Percentiles rank a stretch among this genome's conserved stretches.
Evolutionary conservation across 2,888 invertebrate genomes (phyloP).

Genomic region (Tenthredo mesomela): DNA sequence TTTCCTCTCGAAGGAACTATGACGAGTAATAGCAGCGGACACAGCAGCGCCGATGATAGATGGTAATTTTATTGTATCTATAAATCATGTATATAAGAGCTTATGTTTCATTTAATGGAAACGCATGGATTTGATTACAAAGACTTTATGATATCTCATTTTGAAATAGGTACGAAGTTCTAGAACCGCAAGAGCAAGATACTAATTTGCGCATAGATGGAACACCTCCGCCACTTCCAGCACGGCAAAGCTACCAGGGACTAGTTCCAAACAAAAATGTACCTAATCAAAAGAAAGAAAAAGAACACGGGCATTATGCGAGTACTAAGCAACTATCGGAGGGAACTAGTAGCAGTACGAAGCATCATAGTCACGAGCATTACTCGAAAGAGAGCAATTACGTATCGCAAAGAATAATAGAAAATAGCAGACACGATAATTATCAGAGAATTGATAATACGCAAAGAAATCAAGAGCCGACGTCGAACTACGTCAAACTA

Average conservation of each 20-base stretch:
- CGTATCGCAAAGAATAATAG: conserved; percentile 70
- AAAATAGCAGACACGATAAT: conserved; percentile 71
- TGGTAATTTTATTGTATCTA: conserved; percentile 78
- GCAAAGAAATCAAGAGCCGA: conserved; percentile 69
- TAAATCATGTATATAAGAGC: not conserved
- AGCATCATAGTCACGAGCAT: conserved; percentile 70
- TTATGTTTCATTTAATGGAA: not conserved
- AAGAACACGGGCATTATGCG: conserved; percentile 68
- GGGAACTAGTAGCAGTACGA: conserved; percentile 56
- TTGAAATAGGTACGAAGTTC: conserved; percentile 78
- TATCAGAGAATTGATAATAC: conserved; percentile 76
- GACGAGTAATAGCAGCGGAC: conserved; percentile 83
- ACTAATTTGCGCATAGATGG: conserved; percentile 72
- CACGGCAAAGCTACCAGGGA: conserved; percentile 73
- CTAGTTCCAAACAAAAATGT: conserved; percentile 65
- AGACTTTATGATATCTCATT: not conserved
- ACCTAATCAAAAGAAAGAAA: conserved; percentile 69
- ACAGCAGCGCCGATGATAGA: conserved; percentile 83
- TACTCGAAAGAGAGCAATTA: conserved; percentile 73
- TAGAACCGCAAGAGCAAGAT: conserved; percentile 78
- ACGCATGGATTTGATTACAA: not conserved
- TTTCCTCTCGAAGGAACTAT: conserved; percentile 80
- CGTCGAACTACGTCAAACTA: conserved; percentile 71
- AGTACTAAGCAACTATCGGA: conserved; percentile 64
- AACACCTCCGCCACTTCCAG: conserved; percentile 81